Evolutionary conservation across 2,888 invertebrate genomes (phyloP), one percentile per base, ranked within the genome.

Genomic region (Xanthorhoe spadicearia): DNA sequence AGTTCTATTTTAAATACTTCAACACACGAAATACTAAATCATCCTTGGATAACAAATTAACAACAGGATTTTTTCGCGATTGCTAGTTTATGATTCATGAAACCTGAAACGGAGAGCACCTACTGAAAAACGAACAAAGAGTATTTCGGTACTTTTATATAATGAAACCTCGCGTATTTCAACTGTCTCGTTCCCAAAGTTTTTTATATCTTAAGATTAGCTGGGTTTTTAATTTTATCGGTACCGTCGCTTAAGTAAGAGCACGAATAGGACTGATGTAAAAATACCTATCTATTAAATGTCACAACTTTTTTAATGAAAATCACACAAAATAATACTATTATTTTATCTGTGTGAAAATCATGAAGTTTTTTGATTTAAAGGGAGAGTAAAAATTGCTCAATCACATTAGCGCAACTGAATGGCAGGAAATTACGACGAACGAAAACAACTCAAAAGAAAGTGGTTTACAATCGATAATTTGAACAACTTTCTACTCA

Each of bases 401-500:
- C 48, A 48, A 48, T 17, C 17, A 48, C 17, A 48, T 17, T 15
- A 48, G 8, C 6, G 54, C 38, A 61, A 49, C 35, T 62, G 54
- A 59, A 59, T 55, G 32, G 13, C 23, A 58, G 66, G 62, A 66
- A 58, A 62, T 64, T 58, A 53, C 64, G 38, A 58, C 58, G 43
- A 43, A 9, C 23, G 52, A 56, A 53, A 53, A 46, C 38, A 50
- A 38, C 32, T 49, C 53, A 46, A 62, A 62, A 46, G 59, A 66
- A 62, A 66, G 66, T 66, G 54, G 48, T 54, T n/a, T 49, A 38
- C 51, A 52, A 52, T 51, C 32, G 60, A 58, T 68, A 53, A 58
- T 54, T 57, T 59, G 32, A 55, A 46, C 62, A 64, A 66, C 65
- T 71, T 72, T 74, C 72, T 71, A 69, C 59, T 64, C 57, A 97